Conservation (phyloP, 2,888 invertebrate species). For the Dasypogon diadema region DNA sequence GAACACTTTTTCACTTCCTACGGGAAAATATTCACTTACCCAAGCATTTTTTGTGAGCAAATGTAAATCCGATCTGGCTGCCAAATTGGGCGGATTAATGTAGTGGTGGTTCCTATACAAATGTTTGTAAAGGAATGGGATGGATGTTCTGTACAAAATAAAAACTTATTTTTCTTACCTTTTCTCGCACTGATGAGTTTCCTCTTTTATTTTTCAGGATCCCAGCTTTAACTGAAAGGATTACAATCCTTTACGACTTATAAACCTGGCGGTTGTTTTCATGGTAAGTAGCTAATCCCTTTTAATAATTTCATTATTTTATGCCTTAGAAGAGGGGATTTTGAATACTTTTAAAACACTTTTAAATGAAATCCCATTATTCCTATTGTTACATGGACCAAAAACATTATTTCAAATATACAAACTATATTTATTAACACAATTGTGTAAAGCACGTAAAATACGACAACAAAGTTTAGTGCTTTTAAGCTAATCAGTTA, state of each 20-base stretch:
- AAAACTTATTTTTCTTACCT: neutral
- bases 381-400: no score
- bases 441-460: no score
- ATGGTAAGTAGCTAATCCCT: conserved; percentile 27
- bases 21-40: neutral
- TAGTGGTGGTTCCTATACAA: neutral
- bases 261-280: conserved; percentile 37
- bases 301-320: no score
- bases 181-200: neutral
- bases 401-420: no score
- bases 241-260: conserved; percentile 18
- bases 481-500: no score
- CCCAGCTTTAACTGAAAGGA: conserved; percentile 13
- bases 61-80: neutral
- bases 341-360: no score
- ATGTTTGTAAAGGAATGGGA: no score
- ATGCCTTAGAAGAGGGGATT: no score
- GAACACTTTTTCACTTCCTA: conserved; percentile 12
- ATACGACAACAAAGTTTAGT: no score
- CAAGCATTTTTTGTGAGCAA: neutral
- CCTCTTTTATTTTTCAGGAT: neutral
- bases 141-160: neutral
- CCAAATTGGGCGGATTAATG: no score
- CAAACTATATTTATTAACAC: no score
- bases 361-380: no score